These are phyloP conservation scores for Rhagonycha fulva DNA, from an alignment of 2,888 invertebrate species.

Conservation along the genomic window DNA sequence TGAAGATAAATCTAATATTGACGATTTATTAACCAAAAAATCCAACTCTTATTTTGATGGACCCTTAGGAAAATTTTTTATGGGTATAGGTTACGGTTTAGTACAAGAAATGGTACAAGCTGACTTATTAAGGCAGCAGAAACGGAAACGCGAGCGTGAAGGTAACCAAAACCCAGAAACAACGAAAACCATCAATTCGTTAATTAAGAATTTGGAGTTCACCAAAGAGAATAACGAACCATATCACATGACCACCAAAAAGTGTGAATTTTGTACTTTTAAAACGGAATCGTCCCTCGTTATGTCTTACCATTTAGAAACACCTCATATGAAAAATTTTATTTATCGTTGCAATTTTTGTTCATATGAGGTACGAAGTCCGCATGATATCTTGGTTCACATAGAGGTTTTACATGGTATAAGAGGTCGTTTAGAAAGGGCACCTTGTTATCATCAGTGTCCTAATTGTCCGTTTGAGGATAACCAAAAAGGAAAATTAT, in stretches of 20 bases:
- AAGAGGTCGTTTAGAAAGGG: conserved; percentile 80
- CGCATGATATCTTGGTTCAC: conserved; percentile 87
- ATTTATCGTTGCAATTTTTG: conserved; percentile 78
- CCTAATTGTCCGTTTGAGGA: conserved; percentile 94
- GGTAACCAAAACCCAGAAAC: conserved; percentile 69
- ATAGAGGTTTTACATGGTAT: conserved; percentile 90
- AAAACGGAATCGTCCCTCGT: conserved; percentile 84
- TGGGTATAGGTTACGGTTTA: conserved; percentile 87
- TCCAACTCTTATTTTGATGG: conserved; percentile 76
- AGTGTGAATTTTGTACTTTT: conserved; percentile 88
- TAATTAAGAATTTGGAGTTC: conserved; percentile 83
- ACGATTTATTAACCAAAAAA: conserved; percentile 37
- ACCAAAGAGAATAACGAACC: conserved; percentile 86
- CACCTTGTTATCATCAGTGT: conserved; percentile 88
- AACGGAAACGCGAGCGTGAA: conserved; percentile 78
- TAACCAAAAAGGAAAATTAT: conserved; percentile 88
- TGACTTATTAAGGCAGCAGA: conserved; percentile 87
- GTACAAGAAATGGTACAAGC: conserved; percentile 93
- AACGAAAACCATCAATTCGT: conserved; percentile 77
- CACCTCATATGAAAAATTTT: conserved; percentile 88
- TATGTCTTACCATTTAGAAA: conserved; percentile 86
- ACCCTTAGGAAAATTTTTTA: conserved; percentile 87
- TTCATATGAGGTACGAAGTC: conserved; percentile 77
- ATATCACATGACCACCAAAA: conserved; percentile 73
- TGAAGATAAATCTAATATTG: conserved; percentile 57